Evolutionary conservation across 2,113 vertebrate genomes (phyloP).

Genomic region (chimpanzee (Pan troglodytes)): NHGRI_mPanTro3-v2.1_pri NC_072401.2:172228501-172229000

Average conservation of each 20-base stretch:
- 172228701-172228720: neutral
- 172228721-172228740: neutral
- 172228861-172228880: neutral
- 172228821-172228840: neutral
- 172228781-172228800: neutral
- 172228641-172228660: neutral
- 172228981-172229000: neutral
- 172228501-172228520: neutral
- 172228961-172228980: neutral
- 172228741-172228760: neutral
- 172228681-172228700: neutral
- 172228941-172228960: neutral
- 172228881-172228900: neutral
- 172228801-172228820: neutral
- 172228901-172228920: neutral
- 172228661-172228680: neutral
- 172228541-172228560: neutral
- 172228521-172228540: neutral
- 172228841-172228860: neutral
- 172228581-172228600: neutral
- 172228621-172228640: neutral
- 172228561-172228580: rapidly evolving
- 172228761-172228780: neutral
- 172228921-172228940: neutral
- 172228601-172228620: neutral